Evolutionary conservation across 2,797 vertebrate species (phyloP).

Genomic region (Sebastes cheni): DNA sequence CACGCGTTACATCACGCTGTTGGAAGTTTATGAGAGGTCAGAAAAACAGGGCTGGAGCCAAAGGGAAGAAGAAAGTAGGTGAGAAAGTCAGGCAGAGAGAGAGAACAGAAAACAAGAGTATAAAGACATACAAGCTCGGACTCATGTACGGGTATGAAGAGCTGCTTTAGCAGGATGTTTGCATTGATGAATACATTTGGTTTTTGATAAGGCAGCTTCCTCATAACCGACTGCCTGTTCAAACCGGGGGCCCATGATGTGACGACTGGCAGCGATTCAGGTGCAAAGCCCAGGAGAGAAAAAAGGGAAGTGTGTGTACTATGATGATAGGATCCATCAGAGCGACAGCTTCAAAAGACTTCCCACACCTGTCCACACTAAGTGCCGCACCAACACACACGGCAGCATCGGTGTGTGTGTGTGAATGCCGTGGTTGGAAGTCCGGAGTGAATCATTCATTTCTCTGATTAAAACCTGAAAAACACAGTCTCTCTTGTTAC

Average conservation of each 20-base stretch:
- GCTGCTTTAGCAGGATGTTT: conserved; percentile 25
- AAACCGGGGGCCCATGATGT: not conserved
- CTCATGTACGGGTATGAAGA: not conserved
- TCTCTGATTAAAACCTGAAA: conserved; percentile 8
- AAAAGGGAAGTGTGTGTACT: not conserved
- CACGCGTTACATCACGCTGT: conserved; percentile 42
- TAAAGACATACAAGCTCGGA: not conserved
- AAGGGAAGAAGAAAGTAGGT: conserved; percentile 15
- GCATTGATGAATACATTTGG: conserved; percentile 31
- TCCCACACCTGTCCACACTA: conserved; percentile 34
- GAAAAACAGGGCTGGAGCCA: conserved; percentile 46
- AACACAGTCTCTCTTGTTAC: not conserved
- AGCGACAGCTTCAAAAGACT: conserved; percentile 37
- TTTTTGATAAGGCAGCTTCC: conserved; percentile 30
- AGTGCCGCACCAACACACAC: conserved; percentile 19
- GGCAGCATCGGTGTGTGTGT: not conserved
- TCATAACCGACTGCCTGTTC: conserved; percentile 12
- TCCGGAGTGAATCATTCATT: conserved; percentile 23
- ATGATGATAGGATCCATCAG: conserved; percentile 7
- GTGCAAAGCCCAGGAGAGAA: conserved; percentile 18
- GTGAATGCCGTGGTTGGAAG: conserved; percentile 1
- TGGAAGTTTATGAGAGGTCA: conserved; percentile 61
- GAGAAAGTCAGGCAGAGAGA: not conserved
- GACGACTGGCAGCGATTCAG: conserved; percentile 9
- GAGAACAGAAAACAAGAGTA: not conserved